phyloP scores from a whole-genome alignment of 2,888 invertebrate species.

The Ochropleura plecta region DNA sequence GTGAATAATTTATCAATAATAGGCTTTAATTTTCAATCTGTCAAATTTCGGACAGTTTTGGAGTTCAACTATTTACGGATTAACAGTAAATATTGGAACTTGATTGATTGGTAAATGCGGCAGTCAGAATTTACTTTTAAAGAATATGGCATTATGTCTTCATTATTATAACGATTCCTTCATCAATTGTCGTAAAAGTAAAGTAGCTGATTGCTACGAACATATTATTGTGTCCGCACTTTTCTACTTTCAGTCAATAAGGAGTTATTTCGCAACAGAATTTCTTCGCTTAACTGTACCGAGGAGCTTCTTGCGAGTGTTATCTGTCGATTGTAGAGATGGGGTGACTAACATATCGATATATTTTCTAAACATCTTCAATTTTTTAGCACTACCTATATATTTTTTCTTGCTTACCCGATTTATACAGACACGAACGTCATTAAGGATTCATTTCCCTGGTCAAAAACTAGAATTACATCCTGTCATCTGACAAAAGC shows the following conservation, averaged over 20 bases:
- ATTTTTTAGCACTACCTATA: not conserved
- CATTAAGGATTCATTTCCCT: not conserved
- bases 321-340: constrained; percentile 36
- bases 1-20: not conserved
- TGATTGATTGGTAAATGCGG: not conserved
- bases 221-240: constrained; percentile 9
- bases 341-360: constrained; percentile 23
- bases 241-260: constrained; percentile 32
- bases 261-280: constrained; percentile 47
- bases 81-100: not conserved
- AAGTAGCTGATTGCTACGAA: not conserved
- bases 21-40: not conserved
- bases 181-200: not conserved
- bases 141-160: not conserved
- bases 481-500: not conserved
- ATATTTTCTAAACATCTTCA: not conserved
- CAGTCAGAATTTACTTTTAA: not conserved
- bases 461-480: not conserved
- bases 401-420: not conserved
- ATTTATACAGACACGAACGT: not conserved
- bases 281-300: constrained; percentile 51
- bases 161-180: not conserved
- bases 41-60: not conserved
- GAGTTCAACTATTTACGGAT: not conserved
- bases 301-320: constrained; percentile 58